Base-by-base conservation (phyloP, 2,888 invertebrate genomes). In the Melinopterus prodromus region DNA sequence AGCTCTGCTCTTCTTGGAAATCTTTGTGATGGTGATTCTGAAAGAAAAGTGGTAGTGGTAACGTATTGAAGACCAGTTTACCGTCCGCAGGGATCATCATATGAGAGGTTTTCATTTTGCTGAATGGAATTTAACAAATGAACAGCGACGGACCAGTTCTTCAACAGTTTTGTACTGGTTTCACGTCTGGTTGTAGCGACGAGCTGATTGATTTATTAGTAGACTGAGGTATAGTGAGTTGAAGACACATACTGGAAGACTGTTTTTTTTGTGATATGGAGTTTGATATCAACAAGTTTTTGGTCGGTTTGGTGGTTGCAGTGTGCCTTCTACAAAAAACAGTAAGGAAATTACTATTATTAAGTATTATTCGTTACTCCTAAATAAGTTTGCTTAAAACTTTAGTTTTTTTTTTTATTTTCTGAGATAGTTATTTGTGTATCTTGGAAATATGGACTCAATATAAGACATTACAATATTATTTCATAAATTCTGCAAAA, bases 201-300 rank as follows among this genome's bases (percentile, higher is more conserved):
- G 12, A 12, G 12, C 53, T 12, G 9, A 53, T 12, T 53, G 12
- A 53, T 53, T 53, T 53, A 53, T 53, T 53, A 53, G 53, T 53
- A 9, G 9, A 53, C 12, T 12, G 53, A 53, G 3, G 53, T 53
- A 53, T 12, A 9, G 53, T 53, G 53, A 9, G 12, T 53, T 53
- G 53, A 9, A 53, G 5, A 53, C 53, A 12, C 5, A 53, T 9
- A 53, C 53, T 3, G 5, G 12, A 53, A 7, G 53, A 53, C 53
- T 9, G 53, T 26, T 26, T 53, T n/a, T 53, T 53, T 53, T 53
- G 53, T 53, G 53, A 7, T 9, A 53, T 53, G 53, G 53, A 53
- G 76, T 36, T 38, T 9, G 76, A 74, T 15, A 74, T n/a, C 74
- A n/a, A 36, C 26, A 36, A 36, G 74, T 74, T 26, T 74, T 71